Conservation (phyloP, 64 coral and sea anemone species). For the Montipora capricornis region DNA sequence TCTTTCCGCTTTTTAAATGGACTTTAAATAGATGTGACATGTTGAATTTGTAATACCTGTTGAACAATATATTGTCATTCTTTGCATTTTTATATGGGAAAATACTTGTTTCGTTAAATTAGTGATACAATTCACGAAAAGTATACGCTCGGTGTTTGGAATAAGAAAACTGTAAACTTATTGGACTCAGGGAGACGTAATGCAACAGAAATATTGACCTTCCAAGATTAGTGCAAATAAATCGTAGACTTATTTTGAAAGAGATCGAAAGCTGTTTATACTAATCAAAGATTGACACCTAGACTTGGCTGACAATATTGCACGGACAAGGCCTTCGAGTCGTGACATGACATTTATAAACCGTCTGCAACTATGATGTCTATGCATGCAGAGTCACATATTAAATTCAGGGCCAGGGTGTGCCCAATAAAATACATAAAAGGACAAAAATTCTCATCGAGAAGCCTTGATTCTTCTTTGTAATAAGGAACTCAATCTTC, state of each 20-base stretch:
- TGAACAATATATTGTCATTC: not conserved
- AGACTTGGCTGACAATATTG: not conserved
- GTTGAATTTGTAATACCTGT: not conserved
- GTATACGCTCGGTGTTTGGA: no score
- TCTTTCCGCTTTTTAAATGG: no score
- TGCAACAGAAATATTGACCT: not conserved
- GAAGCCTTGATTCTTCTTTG: slow-evolving; percentile 17
- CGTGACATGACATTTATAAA: no score
- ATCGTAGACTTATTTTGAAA: not conserved
- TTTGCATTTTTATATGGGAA: not conserved
- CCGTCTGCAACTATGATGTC: no score
- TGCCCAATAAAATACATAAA: not conserved
- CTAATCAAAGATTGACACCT: not conserved
- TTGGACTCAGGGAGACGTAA: no score
- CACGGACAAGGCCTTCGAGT: no score
- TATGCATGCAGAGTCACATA: no score
- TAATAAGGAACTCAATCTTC: slow-evolving; percentile 55
- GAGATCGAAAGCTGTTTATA: not conserved
- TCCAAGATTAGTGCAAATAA: not conserved
- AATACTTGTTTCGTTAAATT: not conserved
- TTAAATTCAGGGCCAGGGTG: no score
- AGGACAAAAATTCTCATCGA: not conserved
- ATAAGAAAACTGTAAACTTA: no score
- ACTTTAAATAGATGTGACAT: not conserved
- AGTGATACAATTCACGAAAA: not conserved